Conservation (phyloP, 1,140 invertebrate species). For the Meloidogyne floridensis region DNA sequence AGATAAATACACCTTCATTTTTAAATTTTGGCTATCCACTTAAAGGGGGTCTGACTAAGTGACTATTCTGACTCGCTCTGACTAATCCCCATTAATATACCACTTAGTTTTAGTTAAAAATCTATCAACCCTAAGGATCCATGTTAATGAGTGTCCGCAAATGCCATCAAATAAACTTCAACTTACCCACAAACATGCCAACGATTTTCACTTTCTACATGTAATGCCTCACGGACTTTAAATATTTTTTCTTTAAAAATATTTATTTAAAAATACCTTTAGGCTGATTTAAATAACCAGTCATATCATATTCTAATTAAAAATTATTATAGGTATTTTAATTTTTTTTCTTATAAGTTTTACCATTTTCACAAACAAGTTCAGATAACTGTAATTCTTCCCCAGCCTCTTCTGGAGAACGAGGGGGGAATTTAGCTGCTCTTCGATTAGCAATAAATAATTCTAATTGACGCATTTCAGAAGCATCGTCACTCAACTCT, state of each 20-base stretch:
- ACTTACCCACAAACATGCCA: conserved; percentile 62
- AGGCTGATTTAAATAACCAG: conserved; percentile 59
- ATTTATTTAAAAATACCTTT: conserved; percentile 19
- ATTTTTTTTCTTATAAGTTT: background rate
- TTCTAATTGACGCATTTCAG: conserved; percentile 23
- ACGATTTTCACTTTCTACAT: conserved; percentile 52
- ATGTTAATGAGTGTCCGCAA: too few relatives aligned
- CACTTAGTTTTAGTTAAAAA: too few relatives aligned
- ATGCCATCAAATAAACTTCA: too few relatives aligned
- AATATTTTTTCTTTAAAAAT: background rate
- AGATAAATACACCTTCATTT: too few relatives aligned
- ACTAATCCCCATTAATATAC: too few relatives aligned
- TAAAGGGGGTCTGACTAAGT: too few relatives aligned
- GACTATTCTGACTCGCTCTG: too few relatives aligned
- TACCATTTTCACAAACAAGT: conserved; percentile 28
- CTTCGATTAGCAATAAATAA: conserved; percentile 19
- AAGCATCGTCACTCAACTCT: conserved; percentile 13
- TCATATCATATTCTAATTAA: conserved; percentile 55
- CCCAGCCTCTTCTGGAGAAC: background rate
- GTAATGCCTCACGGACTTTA: conserved; percentile 59
- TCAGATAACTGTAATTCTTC: conserved; percentile 22
- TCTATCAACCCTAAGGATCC: too few relatives aligned
- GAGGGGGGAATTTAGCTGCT: conserved; percentile 2
- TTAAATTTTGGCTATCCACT: too few relatives aligned
- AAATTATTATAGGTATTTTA: background rate